Evolutionary conservation across 2,797 vertebrate genomes (phyloP).

Genomic region (Cryptoprocta ferox): DNA sequence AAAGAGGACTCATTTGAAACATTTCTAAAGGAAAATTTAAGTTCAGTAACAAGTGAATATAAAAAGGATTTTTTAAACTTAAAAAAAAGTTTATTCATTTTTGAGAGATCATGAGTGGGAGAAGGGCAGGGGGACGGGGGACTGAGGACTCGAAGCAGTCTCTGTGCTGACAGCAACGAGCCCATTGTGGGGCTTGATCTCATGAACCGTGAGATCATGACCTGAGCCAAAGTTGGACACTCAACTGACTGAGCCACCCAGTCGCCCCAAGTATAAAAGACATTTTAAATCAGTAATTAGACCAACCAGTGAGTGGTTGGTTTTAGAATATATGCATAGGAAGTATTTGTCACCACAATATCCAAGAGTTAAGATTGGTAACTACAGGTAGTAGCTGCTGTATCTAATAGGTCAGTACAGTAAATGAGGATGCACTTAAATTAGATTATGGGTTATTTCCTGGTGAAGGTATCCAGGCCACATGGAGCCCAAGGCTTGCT

Average conservation of each 20-base stretch:
- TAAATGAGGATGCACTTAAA: neutral
- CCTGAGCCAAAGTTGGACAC: no score
- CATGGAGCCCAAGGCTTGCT: neutral
- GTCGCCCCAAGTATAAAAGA: neutral
- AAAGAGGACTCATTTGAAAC: neutral
- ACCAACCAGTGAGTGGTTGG: neutral
- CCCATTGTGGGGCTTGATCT: no score
- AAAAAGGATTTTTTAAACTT: neutral
- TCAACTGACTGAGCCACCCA: no score
- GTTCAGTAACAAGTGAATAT: neutral
- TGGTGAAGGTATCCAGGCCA: neutral
- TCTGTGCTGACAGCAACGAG: no score
- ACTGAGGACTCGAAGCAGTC: no score
- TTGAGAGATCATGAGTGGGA: no score
- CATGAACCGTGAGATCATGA: no score
- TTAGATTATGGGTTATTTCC: neutral
- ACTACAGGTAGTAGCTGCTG: neutral
- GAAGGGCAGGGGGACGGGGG: no score
- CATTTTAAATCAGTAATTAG: neutral
- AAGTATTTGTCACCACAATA: neutral
- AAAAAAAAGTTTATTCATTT: no score
- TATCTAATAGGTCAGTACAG: constrained; percentile 22
- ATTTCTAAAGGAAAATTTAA: neutral
- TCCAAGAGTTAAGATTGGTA: neutral
- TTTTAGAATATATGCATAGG: neutral